Percentiles rank a stretch among this genome's conserved stretches.
Conservation (phyloP, 2,888 invertebrate genomes). For the Carabus problematicus region DNA sequence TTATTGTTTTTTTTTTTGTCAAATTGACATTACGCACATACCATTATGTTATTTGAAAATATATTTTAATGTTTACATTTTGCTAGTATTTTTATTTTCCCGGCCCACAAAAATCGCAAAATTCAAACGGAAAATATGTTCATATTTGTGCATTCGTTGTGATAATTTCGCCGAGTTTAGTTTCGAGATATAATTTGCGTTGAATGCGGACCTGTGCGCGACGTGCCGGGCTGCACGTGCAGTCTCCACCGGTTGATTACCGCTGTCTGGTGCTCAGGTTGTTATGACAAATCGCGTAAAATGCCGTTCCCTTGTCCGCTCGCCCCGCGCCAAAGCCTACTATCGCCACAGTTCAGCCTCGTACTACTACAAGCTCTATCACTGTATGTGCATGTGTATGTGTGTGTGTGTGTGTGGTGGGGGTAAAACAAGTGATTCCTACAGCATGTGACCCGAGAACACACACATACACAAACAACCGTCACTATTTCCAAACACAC, state of each 20-base stretch:
- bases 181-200: not conserved
- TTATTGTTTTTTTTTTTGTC: too few relatives aligned
- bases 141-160: too few relatives aligned
- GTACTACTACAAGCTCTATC: not conserved
- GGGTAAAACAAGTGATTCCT: not conserved
- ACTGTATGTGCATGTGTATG: not conserved
- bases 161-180: too few relatives aligned
- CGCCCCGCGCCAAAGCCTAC: not conserved
- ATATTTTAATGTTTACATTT: too few relatives aligned
- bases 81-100: too few relatives aligned
- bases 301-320: not conserved
- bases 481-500: too few relatives aligned
- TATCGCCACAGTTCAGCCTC: not conserved
- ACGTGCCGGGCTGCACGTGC: constrained; percentile 3
- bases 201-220: constrained; percentile 5
- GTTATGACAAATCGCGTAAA: constrained; percentile 20
- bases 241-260: constrained; percentile 18
- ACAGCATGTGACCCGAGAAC: not conserved
- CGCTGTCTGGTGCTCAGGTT: constrained; percentile 4
- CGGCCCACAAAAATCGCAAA: too few relatives aligned
- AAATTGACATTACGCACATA: too few relatives aligned
- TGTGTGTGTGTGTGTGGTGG: not conserved
- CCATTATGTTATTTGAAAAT: too few relatives aligned
- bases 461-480: not conserved
- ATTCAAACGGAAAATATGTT: too few relatives aligned